Conservation (phyloP, 2,797 vertebrate species). For the Chiloscyllium punctatum region DNA sequence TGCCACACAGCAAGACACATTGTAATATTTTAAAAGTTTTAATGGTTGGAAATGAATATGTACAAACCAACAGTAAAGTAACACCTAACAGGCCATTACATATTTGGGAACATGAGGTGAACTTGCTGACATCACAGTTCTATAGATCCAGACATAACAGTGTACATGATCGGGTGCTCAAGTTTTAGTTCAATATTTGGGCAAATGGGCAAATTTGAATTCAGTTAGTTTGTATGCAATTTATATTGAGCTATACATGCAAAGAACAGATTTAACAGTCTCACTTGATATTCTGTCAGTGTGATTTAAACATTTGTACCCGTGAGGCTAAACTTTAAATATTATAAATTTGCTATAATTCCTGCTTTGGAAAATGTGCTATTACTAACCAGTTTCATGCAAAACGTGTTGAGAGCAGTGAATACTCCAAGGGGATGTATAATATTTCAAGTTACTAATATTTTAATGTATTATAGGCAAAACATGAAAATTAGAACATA, state of each 20-base stretch:
- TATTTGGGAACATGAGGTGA: not conserved
- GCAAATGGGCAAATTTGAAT: not conserved
- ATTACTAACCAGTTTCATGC: too few relatives aligned
- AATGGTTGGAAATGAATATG: constrained; percentile 52
- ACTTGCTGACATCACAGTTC: not conserved
- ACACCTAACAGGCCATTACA: constrained; percentile 36
- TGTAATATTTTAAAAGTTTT: constrained; percentile 78
- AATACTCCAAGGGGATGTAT: not conserved
- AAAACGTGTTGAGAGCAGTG: not conserved
- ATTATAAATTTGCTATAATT: not conserved
- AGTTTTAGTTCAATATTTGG: not conserved
- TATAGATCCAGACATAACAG: not conserved
- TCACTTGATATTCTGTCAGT: not conserved
- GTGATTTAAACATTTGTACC: not conserved
- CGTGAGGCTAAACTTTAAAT: not conserved
- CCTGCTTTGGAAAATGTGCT: not conserved
- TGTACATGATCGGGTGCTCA: not conserved
- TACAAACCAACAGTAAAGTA: constrained; percentile 29
- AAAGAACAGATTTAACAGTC: not conserved
- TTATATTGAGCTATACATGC: not conserved
- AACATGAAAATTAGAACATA: not conserved
- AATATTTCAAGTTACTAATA: not conserved
- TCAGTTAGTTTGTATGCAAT: not conserved
- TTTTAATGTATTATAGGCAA: not conserved
- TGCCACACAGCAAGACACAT: constrained; percentile 78